Percentiles rank a stretch among this genome's conserved stretches.
Conservation (phyloP, 2,888 invertebrate species). For the Drosophila limbata region DNA sequence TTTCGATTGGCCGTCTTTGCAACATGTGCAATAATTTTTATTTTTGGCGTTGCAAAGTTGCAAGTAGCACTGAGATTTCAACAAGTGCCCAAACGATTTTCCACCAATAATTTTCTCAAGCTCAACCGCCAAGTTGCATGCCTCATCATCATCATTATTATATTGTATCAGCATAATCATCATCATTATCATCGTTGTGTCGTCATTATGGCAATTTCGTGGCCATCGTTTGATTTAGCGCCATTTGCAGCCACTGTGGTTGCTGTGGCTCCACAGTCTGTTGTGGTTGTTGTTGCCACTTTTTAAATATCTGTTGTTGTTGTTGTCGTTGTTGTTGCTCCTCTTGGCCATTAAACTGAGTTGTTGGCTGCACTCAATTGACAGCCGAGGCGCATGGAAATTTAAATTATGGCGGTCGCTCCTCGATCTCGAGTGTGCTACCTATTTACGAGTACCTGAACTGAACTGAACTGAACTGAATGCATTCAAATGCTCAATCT, state of each 20-base stretch:
- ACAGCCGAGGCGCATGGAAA: constrained; percentile 70
- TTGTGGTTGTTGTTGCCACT: constrained; percentile 59
- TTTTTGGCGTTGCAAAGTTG: constrained; percentile 8
- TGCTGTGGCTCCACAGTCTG: constrained; percentile 13
- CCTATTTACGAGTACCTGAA: constrained; percentile 25
- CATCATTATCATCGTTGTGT: constrained; percentile 46
- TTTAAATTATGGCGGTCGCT: constrained; percentile 71
- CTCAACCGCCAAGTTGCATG: constrained; percentile 7
- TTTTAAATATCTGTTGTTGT: constrained; percentile 63
- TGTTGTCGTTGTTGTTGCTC: constrained; percentile 31
- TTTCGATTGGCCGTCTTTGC: constrained; percentile 44
- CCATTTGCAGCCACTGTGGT: constrained; percentile 49
- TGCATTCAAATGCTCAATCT: background rate
- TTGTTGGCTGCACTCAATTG: constrained; percentile 76
- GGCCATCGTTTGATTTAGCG: constrained; percentile 79
- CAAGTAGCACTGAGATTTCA: constrained; percentile 69
- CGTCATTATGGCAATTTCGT: constrained; percentile 83
- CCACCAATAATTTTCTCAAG: constrained; percentile 61
- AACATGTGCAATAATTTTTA: constrained; percentile 64
- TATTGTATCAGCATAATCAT: no score
- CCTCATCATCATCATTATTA: constrained; percentile 21
- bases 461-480: background rate
- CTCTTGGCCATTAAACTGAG: constrained; percentile 70
- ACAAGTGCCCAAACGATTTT: constrained; percentile 68
- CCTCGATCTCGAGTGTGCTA: constrained; percentile 22